These are phyloP conservation scores for Meloe dianella DNA, from an alignment of 2,888 invertebrate species.

Conservation along the genomic window DNA sequence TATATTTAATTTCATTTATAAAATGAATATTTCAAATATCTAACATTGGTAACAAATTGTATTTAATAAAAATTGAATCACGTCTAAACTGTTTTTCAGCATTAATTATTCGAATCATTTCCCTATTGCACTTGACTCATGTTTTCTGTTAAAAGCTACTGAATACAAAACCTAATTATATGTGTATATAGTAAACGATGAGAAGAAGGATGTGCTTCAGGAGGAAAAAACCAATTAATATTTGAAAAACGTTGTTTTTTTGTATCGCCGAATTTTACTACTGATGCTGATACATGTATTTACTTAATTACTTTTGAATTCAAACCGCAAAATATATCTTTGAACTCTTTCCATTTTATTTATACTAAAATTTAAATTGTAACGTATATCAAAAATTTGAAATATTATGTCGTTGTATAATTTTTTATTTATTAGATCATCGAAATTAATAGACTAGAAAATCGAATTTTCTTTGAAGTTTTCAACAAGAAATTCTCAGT, in stretches of 20 bases:
- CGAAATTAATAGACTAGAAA: conserved; percentile 4
- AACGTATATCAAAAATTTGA: conserved; percentile 6
- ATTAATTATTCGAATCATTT: background rate
- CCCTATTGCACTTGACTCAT: background rate
- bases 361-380: conserved; percentile 22
- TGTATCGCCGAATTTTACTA: conserved; percentile 9
- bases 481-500: background rate
- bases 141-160: background rate
- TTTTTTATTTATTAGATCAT: background rate
- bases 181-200: background rate
- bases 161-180: background rate
- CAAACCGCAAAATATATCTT: conserved; percentile 19
- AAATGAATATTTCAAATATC: too few relatives aligned
- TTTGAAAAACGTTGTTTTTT: conserved; percentile 17
- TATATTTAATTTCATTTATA: too few relatives aligned
- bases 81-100: conserved; percentile 1
- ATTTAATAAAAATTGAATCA: conserved; percentile 1
- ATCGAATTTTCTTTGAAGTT: background rate
- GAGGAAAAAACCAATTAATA: conserved; percentile 2
- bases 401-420: background rate
- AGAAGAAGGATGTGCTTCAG: background rate
- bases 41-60: too few relatives aligned
- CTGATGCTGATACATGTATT: conserved; percentile 18
- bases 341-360: conserved; percentile 14
- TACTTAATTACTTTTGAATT: conserved; percentile 22